A percentile compares a stretch with the other conserved stretches of the same genome.
Evolutionary conservation across 2,888 invertebrate genomes (phyloP).

Genomic region (Sinodicranocentrus sp.): DNA sequence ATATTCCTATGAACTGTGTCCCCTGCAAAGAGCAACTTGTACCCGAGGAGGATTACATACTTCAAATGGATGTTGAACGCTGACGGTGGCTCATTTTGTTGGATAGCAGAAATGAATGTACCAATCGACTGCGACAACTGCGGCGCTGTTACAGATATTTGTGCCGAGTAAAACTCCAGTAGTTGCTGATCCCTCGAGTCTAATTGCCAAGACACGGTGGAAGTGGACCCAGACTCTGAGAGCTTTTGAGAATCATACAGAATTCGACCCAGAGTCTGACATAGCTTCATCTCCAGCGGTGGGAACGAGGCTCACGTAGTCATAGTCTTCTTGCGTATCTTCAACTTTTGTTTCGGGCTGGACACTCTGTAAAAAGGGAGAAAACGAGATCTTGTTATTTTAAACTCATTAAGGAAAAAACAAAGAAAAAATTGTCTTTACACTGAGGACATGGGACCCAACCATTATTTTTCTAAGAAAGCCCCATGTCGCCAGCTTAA

Average conservation of each 20-base stretch:
- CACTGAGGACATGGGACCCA: constrained; percentile 12
- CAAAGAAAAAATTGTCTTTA: too few species aligned
- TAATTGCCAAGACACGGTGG: constrained; percentile 77
- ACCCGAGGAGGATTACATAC: constrained; percentile 95
- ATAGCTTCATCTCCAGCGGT: constrained; percentile 79
- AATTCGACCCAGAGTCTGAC: constrained; percentile 21
- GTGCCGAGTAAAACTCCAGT: constrained; percentile 91
- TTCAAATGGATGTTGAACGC: constrained; percentile 95
- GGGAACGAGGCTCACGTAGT: constrained; percentile 92
- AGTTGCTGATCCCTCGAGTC: constrained; percentile 90
- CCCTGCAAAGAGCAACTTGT: constrained; percentile 95
- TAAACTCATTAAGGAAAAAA: too few species aligned
- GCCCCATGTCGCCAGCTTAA: too few species aligned
- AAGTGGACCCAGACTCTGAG: constrained; percentile 19
- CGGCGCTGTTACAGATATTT: constrained; percentile 90
- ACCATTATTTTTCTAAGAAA: too few species aligned
- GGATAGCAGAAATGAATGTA: constrained; percentile 93
- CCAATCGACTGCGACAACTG: constrained; percentile 93
- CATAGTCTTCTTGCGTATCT: constrained; percentile 85
- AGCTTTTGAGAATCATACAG: constrained; percentile 38
- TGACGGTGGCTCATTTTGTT: constrained; percentile 95
- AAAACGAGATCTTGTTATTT: background rate
- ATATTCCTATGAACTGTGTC: constrained; percentile 95
- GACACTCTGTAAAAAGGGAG: constrained; percentile 22
- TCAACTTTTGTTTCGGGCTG: constrained; percentile 48